Evolutionary conservation across 2,888 invertebrate species (phyloP).

Genomic region (Tinea trinotella): DNA sequence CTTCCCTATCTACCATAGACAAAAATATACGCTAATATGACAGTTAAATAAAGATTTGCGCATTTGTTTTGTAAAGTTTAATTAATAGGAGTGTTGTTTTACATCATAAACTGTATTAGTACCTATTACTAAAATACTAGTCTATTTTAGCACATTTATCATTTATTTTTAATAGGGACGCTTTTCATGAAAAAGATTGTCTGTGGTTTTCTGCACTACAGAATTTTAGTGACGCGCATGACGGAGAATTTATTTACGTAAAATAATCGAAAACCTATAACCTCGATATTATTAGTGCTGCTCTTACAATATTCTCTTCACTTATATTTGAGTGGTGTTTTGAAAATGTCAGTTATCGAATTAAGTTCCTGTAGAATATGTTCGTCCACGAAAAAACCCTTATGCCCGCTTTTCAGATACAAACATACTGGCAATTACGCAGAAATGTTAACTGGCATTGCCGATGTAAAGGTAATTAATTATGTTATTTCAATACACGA

Average conservation of each 20-base stretch:
- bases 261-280: conserved; percentile 10
- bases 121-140: too few species aligned
- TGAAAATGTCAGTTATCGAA: conserved; percentile 34
- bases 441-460: conserved; percentile 66
- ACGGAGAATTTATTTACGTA: neutral
- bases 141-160: too few species aligned
- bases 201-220: conserved; percentile 1
- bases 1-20: too few species aligned
- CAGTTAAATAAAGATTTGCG: too few species aligned
- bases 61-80: too few species aligned
- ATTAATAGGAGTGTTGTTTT: too few species aligned
- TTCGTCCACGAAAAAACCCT: conserved; percentile 50
- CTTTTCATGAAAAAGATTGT: neutral
- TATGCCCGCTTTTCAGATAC: conserved; percentile 61
- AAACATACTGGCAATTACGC: conserved; percentile 65
- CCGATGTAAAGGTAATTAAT: conserved; percentile 54
- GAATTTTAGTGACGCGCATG: conserved; percentile 8
- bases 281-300: conserved; percentile 7
- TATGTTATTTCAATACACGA: neutral
- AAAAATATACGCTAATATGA: too few species aligned
- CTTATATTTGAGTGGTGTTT: conserved; percentile 10
- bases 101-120: too few species aligned
- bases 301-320: neutral
- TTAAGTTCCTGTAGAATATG: conserved; percentile 58
- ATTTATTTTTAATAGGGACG: neutral